Conservation (phyloP, 2,113 vertebrate species). For the Campylomormyrus numenius region DNA sequence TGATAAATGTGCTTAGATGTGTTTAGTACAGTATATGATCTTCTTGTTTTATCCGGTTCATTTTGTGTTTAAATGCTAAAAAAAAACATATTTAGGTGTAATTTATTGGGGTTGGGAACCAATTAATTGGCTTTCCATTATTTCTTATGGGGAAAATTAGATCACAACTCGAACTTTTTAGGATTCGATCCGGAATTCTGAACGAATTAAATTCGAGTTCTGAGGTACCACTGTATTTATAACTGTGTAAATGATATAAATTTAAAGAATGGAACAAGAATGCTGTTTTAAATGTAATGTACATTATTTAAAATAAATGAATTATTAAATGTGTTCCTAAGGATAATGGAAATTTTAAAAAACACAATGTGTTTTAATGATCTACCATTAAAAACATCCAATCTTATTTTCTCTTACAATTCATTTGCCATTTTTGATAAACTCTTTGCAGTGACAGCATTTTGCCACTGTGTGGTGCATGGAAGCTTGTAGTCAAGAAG, state of each 20-base stretch:
- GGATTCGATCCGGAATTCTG: no score
- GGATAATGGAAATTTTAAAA: background rate
- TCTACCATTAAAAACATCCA: background rate
- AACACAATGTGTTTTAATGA: background rate
- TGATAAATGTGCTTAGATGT: no score
- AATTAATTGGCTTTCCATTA: no score
- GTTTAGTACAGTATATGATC: no score
- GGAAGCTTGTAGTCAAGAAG: background rate
- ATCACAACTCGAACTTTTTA: no score
- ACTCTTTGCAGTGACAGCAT: slow-evolving; percentile 34
- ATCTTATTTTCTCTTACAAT: background rate
- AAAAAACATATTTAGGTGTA: no score
- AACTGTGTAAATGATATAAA: background rate
- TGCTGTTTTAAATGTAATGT: background rate
- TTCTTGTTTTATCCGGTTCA: no score
- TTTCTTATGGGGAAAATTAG: no score
- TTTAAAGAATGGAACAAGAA: background rate
- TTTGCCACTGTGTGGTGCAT: slow-evolving; percentile 52
- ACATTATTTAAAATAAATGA: background rate
- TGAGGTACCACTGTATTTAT: background rate
- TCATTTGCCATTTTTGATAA: background rate
- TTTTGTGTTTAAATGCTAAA: no score
- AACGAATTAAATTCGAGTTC: no score
- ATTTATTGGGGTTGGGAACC: no score
- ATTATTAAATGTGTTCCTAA: background rate